Percentiles rank a stretch among this genome's conserved stretches.
Evolutionary conservation across 2,113 vertebrate species (phyloP).

Genomic region (Rhinolophus ferrumequinum): DNA sequence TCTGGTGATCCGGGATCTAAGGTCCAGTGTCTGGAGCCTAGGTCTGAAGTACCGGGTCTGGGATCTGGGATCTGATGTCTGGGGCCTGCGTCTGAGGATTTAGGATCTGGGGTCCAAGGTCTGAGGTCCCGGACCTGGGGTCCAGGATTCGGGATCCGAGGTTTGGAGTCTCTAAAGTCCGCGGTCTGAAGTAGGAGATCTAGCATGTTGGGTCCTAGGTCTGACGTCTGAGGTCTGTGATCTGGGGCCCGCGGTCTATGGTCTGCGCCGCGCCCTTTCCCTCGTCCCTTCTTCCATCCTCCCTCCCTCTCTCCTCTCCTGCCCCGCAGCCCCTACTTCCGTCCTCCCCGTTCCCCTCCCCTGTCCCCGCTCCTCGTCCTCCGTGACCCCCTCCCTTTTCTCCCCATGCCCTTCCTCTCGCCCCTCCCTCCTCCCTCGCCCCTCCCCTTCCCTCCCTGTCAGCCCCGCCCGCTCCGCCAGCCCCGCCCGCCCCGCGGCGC

Average conservation of each 20-base stretch:
- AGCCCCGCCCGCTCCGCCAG: background rate
- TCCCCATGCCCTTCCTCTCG: background rate
- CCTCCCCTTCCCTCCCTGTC: background rate
- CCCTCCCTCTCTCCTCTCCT: background rate
- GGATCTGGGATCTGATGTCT: background rate
- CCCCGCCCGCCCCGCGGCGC: slow-evolving; percentile 36
- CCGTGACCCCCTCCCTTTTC: background rate
- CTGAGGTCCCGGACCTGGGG: background rate
- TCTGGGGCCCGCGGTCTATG: background rate
- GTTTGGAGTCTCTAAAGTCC: background rate
- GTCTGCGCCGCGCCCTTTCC: too few relatives aligned
- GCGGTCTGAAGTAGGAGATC: background rate
- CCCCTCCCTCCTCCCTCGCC: background rate
- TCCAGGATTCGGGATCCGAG: too few relatives aligned
- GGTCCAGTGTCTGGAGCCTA: too few relatives aligned
- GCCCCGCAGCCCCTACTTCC: background rate
- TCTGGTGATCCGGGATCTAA: background rate
- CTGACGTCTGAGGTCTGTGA: background rate
- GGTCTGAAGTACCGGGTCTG: background rate
- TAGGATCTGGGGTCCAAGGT: background rate
- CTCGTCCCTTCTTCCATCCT: accelerated
- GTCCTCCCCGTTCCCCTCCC: background rate
- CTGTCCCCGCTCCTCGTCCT: background rate
- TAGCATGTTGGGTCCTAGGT: background rate
- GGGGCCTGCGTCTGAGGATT: too few relatives aligned